Evolutionary conservation across 2,888 invertebrate genomes (phyloP).

Genomic region (Aphodius granarius): DNA sequence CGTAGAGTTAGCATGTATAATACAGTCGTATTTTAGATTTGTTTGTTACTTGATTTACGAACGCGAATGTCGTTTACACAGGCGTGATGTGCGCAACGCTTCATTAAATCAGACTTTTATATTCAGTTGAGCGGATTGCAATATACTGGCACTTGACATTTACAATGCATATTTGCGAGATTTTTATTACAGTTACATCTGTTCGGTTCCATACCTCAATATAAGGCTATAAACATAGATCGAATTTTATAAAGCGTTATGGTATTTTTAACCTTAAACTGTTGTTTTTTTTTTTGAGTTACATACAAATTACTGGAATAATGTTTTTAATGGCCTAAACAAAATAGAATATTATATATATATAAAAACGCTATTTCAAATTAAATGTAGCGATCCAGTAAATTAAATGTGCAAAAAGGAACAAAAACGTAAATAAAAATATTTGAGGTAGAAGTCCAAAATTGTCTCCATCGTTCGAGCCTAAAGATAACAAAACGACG

Average conservation of each 20-base stretch:
- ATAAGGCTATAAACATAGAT: no score
- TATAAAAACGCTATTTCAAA: no score
- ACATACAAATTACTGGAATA: no score
- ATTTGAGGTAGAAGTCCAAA: background rate
- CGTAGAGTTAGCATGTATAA: background rate
- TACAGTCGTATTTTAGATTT: background rate
- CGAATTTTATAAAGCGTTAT: no score
- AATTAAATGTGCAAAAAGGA: background rate
- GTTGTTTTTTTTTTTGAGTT: no score
- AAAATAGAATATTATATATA: no score
- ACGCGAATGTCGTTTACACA: background rate
- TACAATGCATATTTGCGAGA: background rate
- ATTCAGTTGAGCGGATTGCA: background rate
- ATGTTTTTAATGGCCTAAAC: no score
- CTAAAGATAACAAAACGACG: conserved; percentile 1
- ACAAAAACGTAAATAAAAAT: background rate
- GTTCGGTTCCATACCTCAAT: background rate
- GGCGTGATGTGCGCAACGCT: background rate
- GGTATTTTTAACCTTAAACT: no score
- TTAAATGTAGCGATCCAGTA: no score
- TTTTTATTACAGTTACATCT: background rate
- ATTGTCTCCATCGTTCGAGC: background rate
- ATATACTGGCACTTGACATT: background rate
- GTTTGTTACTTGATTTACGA: background rate
- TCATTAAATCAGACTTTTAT: background rate